A percentile compares a stretch with the other conserved stretches of the same genome.
These are phyloP conservation scores for Channa maculata DNA, from an alignment of 2,113 vertebrate genomes.

Conservation along the genomic window DNA sequence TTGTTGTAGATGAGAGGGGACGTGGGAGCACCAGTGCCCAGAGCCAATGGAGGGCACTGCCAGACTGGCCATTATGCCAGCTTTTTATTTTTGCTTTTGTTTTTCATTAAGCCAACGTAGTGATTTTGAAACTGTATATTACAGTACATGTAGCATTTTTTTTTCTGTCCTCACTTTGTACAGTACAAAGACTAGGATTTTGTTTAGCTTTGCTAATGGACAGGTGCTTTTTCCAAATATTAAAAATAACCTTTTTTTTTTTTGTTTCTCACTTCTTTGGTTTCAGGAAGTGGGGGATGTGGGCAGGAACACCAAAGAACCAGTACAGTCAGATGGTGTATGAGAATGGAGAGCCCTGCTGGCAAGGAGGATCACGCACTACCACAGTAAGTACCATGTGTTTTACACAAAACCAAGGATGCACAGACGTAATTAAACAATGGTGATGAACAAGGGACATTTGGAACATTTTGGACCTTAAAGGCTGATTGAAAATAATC, in stretches of 20 bases:
- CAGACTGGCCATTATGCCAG: conserved; percentile 57
- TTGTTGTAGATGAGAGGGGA: conserved; percentile 66
- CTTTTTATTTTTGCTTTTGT: conserved; percentile 45
- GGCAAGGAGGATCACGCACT: conserved; percentile 73
- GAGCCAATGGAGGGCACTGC: conserved; percentile 65
- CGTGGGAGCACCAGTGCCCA: conserved; percentile 27
- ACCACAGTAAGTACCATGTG: conserved; percentile 67
- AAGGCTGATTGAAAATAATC: no score
- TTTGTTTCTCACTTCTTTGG: conserved; percentile 24
- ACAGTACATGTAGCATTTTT: no score
- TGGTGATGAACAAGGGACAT: no score
- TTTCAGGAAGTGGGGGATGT: conserved; percentile 79
- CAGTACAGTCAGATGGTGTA: conserved; percentile 76
- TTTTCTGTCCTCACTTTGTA: conserved; percentile 10
- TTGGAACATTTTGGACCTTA: no score
- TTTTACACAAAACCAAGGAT: neutral
- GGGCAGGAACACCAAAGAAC: conserved; percentile 68
- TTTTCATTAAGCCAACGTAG: conserved; percentile 46
- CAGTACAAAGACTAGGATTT: conserved; percentile 3
- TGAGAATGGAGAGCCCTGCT: conserved; percentile 76
- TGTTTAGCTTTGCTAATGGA: conserved; percentile 4
- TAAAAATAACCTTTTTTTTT: neutral
- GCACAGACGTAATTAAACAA: neutral
- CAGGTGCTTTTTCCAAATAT: neutral
- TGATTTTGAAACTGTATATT: conserved; percentile 9